Percentiles rank a stretch among this genome's conserved stretches.
phyloP scores from a whole-genome alignment of 2,888 invertebrate genomes.

The Ectemnius continuus region DNA sequence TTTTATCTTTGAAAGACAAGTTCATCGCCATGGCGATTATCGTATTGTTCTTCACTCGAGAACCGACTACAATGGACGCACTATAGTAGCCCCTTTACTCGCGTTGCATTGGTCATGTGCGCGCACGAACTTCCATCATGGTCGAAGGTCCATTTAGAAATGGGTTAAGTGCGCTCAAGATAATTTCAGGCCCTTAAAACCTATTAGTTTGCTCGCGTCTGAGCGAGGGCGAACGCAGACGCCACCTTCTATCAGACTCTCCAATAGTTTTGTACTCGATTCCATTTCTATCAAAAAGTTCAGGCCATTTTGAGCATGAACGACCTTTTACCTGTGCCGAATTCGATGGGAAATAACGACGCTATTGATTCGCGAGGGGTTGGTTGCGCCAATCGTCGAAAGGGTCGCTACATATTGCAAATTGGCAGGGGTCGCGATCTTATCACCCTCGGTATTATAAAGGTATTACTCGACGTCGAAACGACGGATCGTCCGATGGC shows the following conservation, averaged over 20 bases:
- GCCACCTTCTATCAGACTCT: background rate
- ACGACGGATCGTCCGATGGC: slow-evolving; percentile 48
- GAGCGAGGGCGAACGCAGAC: background rate
- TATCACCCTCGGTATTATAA: slow-evolving; percentile 62
- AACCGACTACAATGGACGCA: slow-evolving; percentile 66
- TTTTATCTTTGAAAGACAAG: slow-evolving; percentile 52
- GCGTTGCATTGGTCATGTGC: slow-evolving; percentile 32
- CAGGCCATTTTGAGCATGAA: background rate
- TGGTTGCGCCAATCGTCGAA: slow-evolving; percentile 9
- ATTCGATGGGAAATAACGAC: slow-evolving; percentile 11
- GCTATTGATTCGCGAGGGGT: slow-evolving; percentile 7
- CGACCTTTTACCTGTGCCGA: background rate
- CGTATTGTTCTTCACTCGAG: slow-evolving; percentile 61
- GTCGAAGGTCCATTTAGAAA: slow-evolving; percentile 69
- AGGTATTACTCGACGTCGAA: slow-evolving; percentile 55
- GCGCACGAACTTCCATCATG: slow-evolving; percentile 30
- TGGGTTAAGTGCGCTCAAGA: slow-evolving; percentile 70
- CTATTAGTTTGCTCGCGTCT: slow-evolving; percentile 62
- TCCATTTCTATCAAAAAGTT: background rate
- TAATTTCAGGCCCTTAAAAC: slow-evolving; percentile 68
- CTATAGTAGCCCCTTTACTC: slow-evolving; percentile 23
- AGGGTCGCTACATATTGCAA: slow-evolving; percentile 39
- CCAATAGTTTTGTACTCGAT: background rate
- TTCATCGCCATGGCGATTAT: background rate
- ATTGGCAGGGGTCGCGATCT: slow-evolving; percentile 51